phyloP scores from a whole-genome alignment of 2,113 vertebrate genomes.

The Pelvicachromis taeniatus region DNA sequence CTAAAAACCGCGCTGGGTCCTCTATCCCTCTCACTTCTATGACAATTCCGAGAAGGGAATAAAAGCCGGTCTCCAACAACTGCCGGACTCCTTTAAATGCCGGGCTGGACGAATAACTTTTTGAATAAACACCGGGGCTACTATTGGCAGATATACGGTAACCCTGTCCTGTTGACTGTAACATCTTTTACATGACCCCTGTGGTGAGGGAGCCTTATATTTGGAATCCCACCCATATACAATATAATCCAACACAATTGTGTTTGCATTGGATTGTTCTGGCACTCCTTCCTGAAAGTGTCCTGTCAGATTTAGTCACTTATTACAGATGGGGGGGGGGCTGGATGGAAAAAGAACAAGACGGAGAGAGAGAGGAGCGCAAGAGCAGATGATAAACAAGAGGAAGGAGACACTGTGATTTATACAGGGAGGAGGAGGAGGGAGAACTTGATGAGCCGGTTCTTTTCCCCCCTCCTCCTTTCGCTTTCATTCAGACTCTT shows the following conservation, averaged over 20 bases:
- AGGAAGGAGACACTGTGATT: slow-evolving; percentile 12
- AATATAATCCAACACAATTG: neutral
- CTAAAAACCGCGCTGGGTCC: no score
- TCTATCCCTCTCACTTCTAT: no score
- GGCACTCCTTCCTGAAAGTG: neutral
- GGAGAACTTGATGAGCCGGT: slow-evolving; percentile 42
- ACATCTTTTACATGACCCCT: neutral
- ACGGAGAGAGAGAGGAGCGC: neutral
- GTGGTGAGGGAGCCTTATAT: neutral
- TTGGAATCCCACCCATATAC: neutral
- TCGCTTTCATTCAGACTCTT: slow-evolving; percentile 16
- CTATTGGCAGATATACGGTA: no score
- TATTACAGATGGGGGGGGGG: neutral
- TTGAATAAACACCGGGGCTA: no score
- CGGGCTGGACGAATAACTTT: no score
- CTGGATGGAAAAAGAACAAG: neutral
- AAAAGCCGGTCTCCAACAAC: no score
- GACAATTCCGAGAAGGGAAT: no score
- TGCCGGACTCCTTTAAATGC: no score
- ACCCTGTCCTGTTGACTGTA: neutral
- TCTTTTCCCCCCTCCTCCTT: slow-evolving; percentile 9
- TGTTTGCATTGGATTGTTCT: neutral
- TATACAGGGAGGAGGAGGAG: neutral
- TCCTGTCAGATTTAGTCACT: neutral
- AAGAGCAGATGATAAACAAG: slow-evolving; percentile 21